These are phyloP conservation scores for Phymorhynchus buccinoides DNA, from an alignment of 1,140 invertebrate species.

Conservation along the genomic window DNA sequence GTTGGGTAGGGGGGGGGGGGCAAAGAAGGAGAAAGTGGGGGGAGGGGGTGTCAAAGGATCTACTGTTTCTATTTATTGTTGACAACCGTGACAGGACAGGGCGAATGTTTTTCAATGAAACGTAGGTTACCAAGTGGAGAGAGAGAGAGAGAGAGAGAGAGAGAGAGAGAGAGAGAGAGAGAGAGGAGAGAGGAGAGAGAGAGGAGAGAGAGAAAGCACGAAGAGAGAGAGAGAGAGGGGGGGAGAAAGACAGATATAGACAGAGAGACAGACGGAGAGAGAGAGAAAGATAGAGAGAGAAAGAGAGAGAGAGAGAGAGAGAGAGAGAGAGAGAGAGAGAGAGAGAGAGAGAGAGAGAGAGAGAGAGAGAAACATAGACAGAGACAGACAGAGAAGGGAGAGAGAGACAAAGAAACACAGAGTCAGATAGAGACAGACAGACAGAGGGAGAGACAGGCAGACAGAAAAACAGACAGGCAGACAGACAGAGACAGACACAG, in stretches of 20 bases:
- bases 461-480: neutral
- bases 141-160: neutral
- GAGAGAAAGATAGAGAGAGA: neutral
- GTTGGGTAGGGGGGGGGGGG: no score
- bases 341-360: constrained; percentile 1
- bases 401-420: neutral
- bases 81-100: no score
- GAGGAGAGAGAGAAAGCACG: no score
- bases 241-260: neutral
- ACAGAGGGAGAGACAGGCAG: neutral
- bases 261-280: neutral
- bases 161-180: no score
- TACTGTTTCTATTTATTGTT: no score
- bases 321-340: constrained; percentile 35
- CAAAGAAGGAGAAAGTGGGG: no score
- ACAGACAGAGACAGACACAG: neutral
- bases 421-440: neutral
- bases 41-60: no score
- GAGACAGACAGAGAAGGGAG: no score
- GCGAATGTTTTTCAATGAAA: no score
- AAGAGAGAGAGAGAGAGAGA: constrained; percentile 20
- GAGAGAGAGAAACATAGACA: constrained; percentile 15
- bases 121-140: no score
- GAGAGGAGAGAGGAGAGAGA: no score
- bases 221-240: neutral